Conservation (phyloP, 2,797 vertebrate species). For the Danio tinwini region DNA sequence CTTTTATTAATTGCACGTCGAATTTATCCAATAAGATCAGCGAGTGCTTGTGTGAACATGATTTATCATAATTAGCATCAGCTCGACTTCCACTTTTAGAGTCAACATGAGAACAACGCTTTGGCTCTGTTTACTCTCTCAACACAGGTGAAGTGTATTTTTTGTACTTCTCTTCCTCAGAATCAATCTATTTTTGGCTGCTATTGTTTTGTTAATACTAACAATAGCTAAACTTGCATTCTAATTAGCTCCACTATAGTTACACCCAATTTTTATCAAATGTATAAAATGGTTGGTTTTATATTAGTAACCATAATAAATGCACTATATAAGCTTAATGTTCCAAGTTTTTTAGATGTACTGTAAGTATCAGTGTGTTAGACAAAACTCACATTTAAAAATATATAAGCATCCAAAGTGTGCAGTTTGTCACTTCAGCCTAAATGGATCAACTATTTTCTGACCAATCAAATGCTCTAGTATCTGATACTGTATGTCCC, state of each 20-base stretch:
- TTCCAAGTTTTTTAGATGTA: no score
- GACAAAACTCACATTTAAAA: no score
- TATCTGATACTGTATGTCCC: no score
- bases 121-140: background rate
- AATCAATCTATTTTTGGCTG: background rate
- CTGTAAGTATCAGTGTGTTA: no score
- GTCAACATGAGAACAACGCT: background rate
- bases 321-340: no score
- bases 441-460: no score
- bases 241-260: background rate
- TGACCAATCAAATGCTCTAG: no score
- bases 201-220: background rate
- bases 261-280: background rate
- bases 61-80: conserved; percentile 1
- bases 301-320: no score
- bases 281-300: no score
- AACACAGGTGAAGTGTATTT: background rate
- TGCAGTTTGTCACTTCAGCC: no score
- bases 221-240: background rate
- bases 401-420: no score
- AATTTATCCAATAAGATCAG: background rate
- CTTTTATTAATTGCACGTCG: background rate
- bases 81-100: background rate
- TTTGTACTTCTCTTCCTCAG: background rate
- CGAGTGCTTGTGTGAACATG: background rate